These are phyloP conservation scores for Vanessa atalanta DNA, from an alignment of 1,140 invertebrate species.

Conservation along the genomic window DNA sequence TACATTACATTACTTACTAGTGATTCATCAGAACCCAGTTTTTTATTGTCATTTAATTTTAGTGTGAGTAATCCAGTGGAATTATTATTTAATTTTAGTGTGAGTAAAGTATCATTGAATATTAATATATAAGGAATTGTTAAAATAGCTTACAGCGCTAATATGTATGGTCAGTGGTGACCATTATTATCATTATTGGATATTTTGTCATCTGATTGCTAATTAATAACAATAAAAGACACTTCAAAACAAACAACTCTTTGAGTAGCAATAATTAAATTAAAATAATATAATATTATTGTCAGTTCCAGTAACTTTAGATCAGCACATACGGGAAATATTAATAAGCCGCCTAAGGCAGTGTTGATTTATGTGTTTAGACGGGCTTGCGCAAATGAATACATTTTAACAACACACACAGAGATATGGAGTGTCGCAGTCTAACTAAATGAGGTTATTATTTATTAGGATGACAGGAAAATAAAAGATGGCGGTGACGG, in stretches of 20 bases:
- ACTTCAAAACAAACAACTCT: background rate
- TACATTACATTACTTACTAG: too few relatives aligned
- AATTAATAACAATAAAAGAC: too few relatives aligned
- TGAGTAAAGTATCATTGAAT: too few relatives aligned
- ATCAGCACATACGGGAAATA: conserved; percentile 57
- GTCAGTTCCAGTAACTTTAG: conserved; percentile 48
- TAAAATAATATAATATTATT: background rate
- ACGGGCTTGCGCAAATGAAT: conserved; percentile 62
- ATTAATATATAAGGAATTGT: too few relatives aligned
- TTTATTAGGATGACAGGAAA: conserved; percentile 41
- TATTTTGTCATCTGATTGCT: too few relatives aligned
- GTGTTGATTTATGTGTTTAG: conserved; percentile 75
- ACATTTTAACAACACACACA: conserved; percentile 69
- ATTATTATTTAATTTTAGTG: too few relatives aligned
- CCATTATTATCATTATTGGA: too few relatives aligned
- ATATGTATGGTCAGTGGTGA: too few relatives aligned
- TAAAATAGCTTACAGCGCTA: too few relatives aligned
- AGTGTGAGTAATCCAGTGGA: too few relatives aligned
- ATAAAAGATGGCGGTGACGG: conserved; percentile 32
- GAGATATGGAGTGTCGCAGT: conserved; percentile 49
- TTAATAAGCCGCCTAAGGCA: conserved; percentile 74
- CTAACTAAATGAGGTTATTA: conserved; percentile 56
- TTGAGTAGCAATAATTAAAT: background rate
- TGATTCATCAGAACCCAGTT: too few relatives aligned
- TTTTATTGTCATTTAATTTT: too few relatives aligned